Evolutionary conservation across 2,888 invertebrate species (phyloP).

Genomic region (Perizoma affinitatum): DNA sequence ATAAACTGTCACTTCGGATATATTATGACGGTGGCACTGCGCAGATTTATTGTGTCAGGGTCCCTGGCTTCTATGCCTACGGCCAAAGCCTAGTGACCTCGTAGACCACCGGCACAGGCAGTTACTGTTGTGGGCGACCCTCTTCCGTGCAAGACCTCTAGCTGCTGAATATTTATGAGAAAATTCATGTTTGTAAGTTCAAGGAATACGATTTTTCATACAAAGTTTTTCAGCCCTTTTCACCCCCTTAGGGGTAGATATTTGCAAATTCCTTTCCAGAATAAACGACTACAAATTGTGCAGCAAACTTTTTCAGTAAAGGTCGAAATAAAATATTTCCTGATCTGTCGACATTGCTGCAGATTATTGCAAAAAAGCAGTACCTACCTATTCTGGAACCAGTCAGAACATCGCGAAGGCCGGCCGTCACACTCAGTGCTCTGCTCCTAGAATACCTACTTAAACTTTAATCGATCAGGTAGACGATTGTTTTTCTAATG

Average conservation of each 20-base stretch:
- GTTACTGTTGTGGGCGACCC: slow-evolving; percentile 16
- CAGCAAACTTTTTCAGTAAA: slow-evolving; percentile 56
- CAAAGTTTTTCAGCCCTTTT: no score
- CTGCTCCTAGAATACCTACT: slow-evolving; percentile 45
- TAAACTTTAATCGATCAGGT: slow-evolving; percentile 38
- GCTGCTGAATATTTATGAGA: slow-evolving; percentile 10
- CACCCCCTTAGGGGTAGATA: no score
- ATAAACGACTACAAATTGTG: slow-evolving; percentile 42
- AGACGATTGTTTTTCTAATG: slow-evolving; percentile 24
- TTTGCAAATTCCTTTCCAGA: slow-evolving; percentile 29
- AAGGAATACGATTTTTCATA: no score
- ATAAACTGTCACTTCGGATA: slow-evolving; percentile 27
- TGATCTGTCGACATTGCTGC: slow-evolving; percentile 57
- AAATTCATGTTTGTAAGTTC: no score
- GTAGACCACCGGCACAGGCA: slow-evolving; percentile 12
- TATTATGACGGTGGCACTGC: slow-evolving; percentile 18
- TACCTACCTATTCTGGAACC: slow-evolving; percentile 59
- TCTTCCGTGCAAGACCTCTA: slow-evolving; percentile 17
- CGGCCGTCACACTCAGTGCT: slow-evolving; percentile 35
- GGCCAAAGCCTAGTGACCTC: slow-evolving; percentile 25
- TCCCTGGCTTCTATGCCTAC: slow-evolving; percentile 23
- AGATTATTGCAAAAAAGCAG: slow-evolving; percentile 58
- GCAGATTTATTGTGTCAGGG: slow-evolving; percentile 32
- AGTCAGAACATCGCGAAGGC: slow-evolving; percentile 48
- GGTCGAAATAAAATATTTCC: slow-evolving; percentile 57